Evolutionary conservation across 2,797 vertebrate species (phyloP).

Genomic region (Muscicapa comitata): DNA sequence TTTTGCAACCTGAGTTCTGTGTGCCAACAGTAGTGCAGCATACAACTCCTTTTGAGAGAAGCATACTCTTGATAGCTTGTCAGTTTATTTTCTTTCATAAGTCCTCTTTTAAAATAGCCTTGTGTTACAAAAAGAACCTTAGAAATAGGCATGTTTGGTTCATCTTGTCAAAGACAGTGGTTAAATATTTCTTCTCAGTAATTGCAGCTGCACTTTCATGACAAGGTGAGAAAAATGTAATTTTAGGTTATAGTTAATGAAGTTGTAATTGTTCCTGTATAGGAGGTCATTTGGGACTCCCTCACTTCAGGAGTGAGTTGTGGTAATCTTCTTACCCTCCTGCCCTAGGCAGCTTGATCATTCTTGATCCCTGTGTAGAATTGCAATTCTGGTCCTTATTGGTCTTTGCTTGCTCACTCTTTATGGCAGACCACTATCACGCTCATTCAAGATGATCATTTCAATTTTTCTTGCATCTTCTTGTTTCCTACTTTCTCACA

Average conservation of each 20-base stretch:
- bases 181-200: background rate
- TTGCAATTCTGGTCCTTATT: rapidly evolving
- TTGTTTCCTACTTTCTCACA: background rate
- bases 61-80: background rate
- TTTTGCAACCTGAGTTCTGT: background rate
- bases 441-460: background rate
- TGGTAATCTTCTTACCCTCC: background rate
- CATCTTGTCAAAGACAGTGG: background rate
- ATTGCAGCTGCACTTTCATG: background rate
- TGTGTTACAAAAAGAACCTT: background rate
- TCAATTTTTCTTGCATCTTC: background rate
- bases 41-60: background rate
- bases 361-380: rapidly evolving
- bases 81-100: background rate
- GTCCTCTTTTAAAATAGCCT: background rate
- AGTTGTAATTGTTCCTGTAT: background rate
- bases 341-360: background rate
- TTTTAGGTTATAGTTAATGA: background rate
- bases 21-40: background rate
- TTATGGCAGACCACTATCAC: background rate
- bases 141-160: background rate
- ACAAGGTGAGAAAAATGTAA: background rate
- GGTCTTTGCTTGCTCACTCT: background rate
- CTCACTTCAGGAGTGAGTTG: background rate
- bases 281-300: background rate